A percentile compares a stretch with the other conserved stretches of the same genome.
Conservation (phyloP, 1,140 invertebrate genomes). For the Drosophila parabipectinata region DNA sequence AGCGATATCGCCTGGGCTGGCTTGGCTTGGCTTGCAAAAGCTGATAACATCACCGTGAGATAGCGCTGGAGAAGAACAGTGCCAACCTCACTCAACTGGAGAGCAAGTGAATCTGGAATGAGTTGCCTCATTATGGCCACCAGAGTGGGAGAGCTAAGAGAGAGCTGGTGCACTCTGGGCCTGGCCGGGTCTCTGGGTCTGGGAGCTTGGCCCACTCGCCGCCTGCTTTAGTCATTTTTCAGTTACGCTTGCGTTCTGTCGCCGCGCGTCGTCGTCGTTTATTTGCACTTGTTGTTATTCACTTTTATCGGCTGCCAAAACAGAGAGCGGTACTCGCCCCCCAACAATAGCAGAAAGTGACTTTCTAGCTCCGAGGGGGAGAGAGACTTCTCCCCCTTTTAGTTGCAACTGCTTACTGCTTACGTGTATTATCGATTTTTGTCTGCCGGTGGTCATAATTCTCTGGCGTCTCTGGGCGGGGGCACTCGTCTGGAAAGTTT, state of each 20-base stretch:
- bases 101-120: conserved; percentile 40
- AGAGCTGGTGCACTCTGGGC: conserved; percentile 40
- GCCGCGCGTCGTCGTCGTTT: conserved; percentile 65
- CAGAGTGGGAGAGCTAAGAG: conserved; percentile 4
- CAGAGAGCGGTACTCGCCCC: conserved; percentile 10
- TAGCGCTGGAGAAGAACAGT: conserved; percentile 24
- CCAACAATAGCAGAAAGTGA: conserved; percentile 17
- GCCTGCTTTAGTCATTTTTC: conserved; percentile 77
- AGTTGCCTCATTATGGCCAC: conserved; percentile 39
- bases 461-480: conserved; percentile 21
- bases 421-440: conserved; percentile 61
- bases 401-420: conserved; percentile 23
- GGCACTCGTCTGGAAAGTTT: conserved; percentile 56
- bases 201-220: conserved; percentile 65
- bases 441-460: conserved; percentile 28
- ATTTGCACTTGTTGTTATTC: conserved; percentile 25
- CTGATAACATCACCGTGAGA: conserved; percentile 56
- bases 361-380: conserved; percentile 14
- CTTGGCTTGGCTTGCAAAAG: conserved; percentile 66
- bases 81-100: conserved; percentile 41
- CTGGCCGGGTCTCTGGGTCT: conserved; percentile 53
- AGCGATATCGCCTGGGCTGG: conserved; percentile 48
- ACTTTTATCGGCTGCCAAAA: conserved; percentile 30
- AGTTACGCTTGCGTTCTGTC: conserved; percentile 81
- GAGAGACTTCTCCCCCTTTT: conserved; percentile 24